Base-by-base conservation (phyloP, 2,113 vertebrate genomes). In the Ctenomys sociabilis region DNA sequence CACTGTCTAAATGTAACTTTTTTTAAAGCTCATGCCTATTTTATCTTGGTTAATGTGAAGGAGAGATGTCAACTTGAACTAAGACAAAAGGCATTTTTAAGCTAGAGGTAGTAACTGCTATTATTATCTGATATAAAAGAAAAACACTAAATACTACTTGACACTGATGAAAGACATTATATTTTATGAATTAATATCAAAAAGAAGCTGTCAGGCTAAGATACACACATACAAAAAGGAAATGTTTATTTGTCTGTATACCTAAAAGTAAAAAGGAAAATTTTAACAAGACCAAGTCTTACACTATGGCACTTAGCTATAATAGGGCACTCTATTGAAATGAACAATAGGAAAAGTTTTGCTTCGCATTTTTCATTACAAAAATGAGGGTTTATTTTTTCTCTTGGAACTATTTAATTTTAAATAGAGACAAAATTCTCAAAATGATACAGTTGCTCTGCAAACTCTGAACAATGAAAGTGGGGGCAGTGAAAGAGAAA, bases 381-480 rank as follows among this genome's bases (percentile, higher is more conserved):
- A 0, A 37, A 90, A 81, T 4, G 83, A 70, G 5, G 3, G 6
- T 26, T 54, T n/a, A n/a, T n/a, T 63, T 87, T 95, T 82, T 61
- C 78, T 95, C 90, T 61, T 85, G 84, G 83, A 97, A 95, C 83
- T 97, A 75, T 96, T 84, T 93, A 95, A 54, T 97, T 96, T 95
- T n/a, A 97, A 91, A 93, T 40, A 91, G 93, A 98, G 88, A 95
- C 72, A n/a, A 95, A 97, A 88, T 84, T 95, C 97, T 93, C 86
- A 94, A 95, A 97, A 64, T 87, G 91, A 93, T 95, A 81, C 88
- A 13, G 92, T 91, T 73, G 96, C 94, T 95, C 85, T 35, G 49
- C 89, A 90, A 96, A 96, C 94, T 35, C 94, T 91, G 40, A 97
- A 98, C 98, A 98, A 98, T 96, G 78, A 95, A 91, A 26, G 22